A percentile compares a stretch with the other conserved stretches of the same genome.
phyloP scores from a whole-genome alignment of 2,113 vertebrate species.

The Fregata magnificens region DNA sequence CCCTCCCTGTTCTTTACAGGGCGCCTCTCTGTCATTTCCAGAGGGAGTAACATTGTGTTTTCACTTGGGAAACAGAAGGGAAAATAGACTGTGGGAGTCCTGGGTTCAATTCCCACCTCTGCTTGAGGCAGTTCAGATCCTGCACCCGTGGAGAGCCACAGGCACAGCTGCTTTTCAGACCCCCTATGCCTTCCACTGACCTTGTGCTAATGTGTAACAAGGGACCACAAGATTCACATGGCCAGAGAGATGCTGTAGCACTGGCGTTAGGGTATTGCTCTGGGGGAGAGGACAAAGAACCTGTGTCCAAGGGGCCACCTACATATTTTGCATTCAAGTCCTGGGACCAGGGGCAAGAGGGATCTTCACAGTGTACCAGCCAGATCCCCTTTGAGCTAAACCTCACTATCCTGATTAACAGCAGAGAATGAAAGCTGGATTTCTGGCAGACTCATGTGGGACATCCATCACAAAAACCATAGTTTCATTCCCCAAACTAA shows the following conservation, averaged over 20 bases:
- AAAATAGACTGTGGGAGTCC: neutral
- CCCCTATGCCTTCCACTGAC: neutral
- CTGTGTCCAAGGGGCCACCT: neutral
- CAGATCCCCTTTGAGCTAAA: neutral
- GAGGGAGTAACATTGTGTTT: neutral
- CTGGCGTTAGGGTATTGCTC: no score
- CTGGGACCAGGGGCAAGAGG: neutral
- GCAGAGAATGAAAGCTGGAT: neutral
- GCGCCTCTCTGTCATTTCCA: neutral
- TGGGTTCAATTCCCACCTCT: neutral
- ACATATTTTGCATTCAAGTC: neutral
- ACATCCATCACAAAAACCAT: neutral
- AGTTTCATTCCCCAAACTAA: neutral
- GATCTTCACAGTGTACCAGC: neutral
- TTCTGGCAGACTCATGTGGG: neutral
- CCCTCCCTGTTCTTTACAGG: neutral
- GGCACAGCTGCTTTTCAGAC: neutral
- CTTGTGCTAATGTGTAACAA: neutral
- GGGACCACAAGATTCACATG: neutral
- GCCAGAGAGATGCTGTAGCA: neutral
- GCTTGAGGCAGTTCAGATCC: neutral
- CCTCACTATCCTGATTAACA: neutral
- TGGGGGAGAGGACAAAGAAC: neutral
- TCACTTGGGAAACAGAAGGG: neutral
- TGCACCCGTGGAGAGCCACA: fast-evolving